Base-by-base conservation (phyloP, 2,113 vertebrate genomes). In the Spea multiplicata region DNA sequence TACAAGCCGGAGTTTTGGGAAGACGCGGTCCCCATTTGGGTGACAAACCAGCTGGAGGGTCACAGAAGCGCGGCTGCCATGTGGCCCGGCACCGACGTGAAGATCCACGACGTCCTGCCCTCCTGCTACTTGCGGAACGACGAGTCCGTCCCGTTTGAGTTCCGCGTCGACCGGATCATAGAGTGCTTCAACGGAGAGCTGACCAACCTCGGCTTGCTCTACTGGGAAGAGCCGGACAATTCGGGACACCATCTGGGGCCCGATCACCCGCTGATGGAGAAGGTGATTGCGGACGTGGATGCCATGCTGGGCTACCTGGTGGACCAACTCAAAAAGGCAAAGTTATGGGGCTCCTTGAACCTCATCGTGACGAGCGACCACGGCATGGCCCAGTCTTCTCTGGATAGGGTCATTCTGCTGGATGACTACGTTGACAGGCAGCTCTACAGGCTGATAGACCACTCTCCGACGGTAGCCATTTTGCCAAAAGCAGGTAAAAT, bases 331-430 rank as follows among this genome's bases (percentile, higher is more conserved):
- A 94, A 94, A 66, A 61, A 72, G 0, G 74, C 71, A 0, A 93
- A 92, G 5, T 81, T 99, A 53, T 99, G 95, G 97, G 94, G 94
- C 13, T 87, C 65, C 14, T 30, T 97, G 16, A 99, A 98, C 66
- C 50, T 99, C n/a, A 86, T 99, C 1, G 87, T 99, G 75, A 98
- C 96, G 48, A 99, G 97, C 10, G 97, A 99, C 84, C 97, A 99
- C 9, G 97, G 97, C n/a, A 99, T 99, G 97, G 80, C 92, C 6
- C 93, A 98, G 83, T 98, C 95, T 66, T 96, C 95, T 4, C 3
- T 86, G 6, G 72, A 95, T 0, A 93, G 88, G 81, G 72, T 95
- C 81, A 98, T 99, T 73, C n/a, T 69, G 12, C 85, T 99, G 86
- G 92, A 97, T 72, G 0, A 2, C 0, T 99, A 97, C 85, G 82